Conservation (phyloP, 2,797 vertebrate genomes). For the Adelosebastes latens region DNA sequence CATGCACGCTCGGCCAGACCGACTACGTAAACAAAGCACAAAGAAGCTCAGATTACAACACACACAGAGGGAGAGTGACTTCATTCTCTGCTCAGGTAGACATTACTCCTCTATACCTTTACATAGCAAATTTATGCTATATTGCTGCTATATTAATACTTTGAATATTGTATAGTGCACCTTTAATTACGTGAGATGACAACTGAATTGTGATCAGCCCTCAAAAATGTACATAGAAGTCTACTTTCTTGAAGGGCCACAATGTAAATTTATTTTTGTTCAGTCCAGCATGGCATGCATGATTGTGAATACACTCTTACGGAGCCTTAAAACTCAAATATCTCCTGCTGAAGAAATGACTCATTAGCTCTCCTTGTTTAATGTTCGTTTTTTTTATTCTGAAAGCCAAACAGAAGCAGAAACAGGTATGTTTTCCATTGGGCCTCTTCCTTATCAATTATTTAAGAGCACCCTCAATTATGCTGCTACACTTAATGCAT, state of each 20-base stretch:
- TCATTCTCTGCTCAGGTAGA: too few species aligned
- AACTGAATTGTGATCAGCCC: not conserved
- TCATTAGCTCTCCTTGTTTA: conserved; percentile 42
- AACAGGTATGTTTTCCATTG: conserved; percentile 87
- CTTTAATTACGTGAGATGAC: not conserved
- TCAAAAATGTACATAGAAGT: not conserved
- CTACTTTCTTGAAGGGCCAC: not conserved
- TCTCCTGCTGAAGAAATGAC: not conserved
- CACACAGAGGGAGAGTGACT: too few species aligned
- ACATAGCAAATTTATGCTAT: too few species aligned
- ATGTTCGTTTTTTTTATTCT: conserved; percentile 83
- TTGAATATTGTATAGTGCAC: too few species aligned
- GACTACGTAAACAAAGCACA: too few species aligned
- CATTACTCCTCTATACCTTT: too few species aligned
- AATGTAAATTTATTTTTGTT: not conserved
- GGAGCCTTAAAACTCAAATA: not conserved
- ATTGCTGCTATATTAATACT: too few species aligned
- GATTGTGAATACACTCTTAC: not conserved
- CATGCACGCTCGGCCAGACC: too few species aligned
- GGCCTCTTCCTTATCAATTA: conserved; percentile 8
- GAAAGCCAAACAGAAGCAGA: conserved; percentile 99
- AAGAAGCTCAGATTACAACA: too few species aligned
- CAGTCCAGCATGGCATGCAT: not conserved
- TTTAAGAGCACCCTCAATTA: not conserved
- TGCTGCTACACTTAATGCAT: not conserved